Evolutionary conservation across 2,888 invertebrate genomes (phyloP), one percentile per base, ranked within the genome.

Genomic region (Dastarcus helophoroides): DNA sequence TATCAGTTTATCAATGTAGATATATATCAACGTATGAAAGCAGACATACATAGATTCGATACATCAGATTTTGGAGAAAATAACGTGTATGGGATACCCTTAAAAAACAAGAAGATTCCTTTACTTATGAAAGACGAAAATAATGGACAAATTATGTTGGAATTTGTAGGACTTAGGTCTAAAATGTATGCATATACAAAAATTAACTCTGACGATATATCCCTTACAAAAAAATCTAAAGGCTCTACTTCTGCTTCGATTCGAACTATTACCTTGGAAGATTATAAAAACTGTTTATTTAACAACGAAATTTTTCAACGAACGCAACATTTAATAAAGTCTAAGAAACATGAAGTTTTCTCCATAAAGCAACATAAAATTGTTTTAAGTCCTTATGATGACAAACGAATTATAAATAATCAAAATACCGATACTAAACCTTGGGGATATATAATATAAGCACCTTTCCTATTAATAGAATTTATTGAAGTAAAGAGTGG

Each of bases 51-150:
- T 17, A 27, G 32, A 27, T 38, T 38, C 17, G 37, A 41, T 31
- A 39, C 35, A 7, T 39, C 35, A 16, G 29, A 41, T 10, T 40
- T 36, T 31, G 13, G 30, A 14, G 3, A 13, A n/a, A 14, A 39
- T 25, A 39, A 33, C 16, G n/a, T 8, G 8, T 32, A 16, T 14
- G 14, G 21, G 2, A 37, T 37, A 19, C 34, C 37, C 3, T 21
- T 22, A 12, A 14, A 21, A 14, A 34, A 34, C 14, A 37, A 37
- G 26, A 37, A 29, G 26, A 10, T 26, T 5, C 13, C 24, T 3
- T 36, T 36, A 4, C 9, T 39, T 6, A 39, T 37, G 34, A 37
- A 35, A 27, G 37, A 35, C 22, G 39, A 39, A 26, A 14, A 14
- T 17, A 32, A 23, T 14, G 37, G 37, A 2, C 14, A 23, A 24